phyloP scores from a whole-genome alignment of 2,797 vertebrate species.

The Dryobates pubescens region DNA sequence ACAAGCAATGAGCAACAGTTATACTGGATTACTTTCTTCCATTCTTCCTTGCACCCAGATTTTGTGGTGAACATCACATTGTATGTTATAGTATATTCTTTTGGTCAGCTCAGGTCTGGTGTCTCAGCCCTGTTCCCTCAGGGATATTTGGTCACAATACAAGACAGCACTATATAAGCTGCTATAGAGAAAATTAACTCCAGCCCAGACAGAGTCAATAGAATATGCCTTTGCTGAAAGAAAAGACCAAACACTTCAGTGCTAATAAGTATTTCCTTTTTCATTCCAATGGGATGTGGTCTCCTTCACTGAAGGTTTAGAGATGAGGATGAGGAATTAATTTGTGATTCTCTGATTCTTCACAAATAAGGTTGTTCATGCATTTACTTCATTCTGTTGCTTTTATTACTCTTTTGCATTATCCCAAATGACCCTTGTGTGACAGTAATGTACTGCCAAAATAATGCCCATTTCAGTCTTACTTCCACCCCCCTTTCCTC shows the following conservation, averaged over 20 bases:
- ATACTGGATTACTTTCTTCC: background rate
- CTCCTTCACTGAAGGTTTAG: background rate
- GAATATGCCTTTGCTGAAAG: background rate
- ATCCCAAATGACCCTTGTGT: background rate
- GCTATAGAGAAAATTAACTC: background rate
- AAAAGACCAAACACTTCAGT: background rate
- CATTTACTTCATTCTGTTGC: background rate
- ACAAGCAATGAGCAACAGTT: background rate
- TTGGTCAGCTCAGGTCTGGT: background rate
- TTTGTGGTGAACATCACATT: background rate
- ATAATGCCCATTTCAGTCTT: background rate
- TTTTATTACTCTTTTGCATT: background rate
- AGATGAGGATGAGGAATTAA: background rate
- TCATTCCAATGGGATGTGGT: background rate
- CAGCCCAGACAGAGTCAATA: background rate
- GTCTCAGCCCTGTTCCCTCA: background rate
- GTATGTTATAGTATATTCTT: background rate
- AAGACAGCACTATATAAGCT: background rate
- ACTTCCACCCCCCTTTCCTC: background rate
- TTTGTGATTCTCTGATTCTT: background rate
- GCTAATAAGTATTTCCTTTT: background rate
- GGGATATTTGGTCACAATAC: background rate
- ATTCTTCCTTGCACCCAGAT: rapidly evolving
- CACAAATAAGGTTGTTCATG: background rate
- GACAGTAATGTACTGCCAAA: background rate